These are phyloP conservation scores for Clinocottus analis DNA, from an alignment of 2,113 vertebrate genomes.

Conservation along the genomic window DNA sequence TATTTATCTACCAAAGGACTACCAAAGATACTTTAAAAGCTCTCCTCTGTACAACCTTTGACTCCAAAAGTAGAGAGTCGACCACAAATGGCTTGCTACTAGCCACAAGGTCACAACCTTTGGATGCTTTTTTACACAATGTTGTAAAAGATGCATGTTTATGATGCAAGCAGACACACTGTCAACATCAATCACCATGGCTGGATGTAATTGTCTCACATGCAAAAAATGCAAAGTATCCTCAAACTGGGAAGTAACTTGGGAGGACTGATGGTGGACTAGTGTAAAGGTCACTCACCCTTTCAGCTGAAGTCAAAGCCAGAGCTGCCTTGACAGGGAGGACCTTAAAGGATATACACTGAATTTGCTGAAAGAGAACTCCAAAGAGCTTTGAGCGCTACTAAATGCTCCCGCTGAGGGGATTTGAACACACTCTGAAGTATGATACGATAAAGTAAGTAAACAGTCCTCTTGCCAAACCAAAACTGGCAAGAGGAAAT, in stretches of 20 bases:
- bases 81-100: not conserved
- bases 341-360: constrained; percentile 36
- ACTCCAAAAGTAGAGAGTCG: not conserved
- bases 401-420: constrained; percentile 31
- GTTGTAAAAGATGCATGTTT: not conserved
- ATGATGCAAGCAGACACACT: not conserved
- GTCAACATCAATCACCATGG: not conserved
- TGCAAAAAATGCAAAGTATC: not conserved
- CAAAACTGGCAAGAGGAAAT: constrained; percentile 21
- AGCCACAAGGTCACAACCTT: not conserved
- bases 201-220: not conserved
- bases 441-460: constrained; percentile 35
- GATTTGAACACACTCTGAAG: constrained; percentile 49
- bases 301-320: constrained; percentile 5
- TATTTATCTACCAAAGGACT: not conserved
- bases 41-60: not conserved
- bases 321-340: constrained; percentile 16
- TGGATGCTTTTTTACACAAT: not conserved
- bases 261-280: not conserved
- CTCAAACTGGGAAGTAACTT: not conserved
- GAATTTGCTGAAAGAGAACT: constrained; percentile 40
- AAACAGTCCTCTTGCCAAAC: constrained; percentile 30
- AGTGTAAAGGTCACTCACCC: not conserved
- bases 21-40: not conserved
- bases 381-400: constrained; percentile 36